These are phyloP conservation scores for Falco cherrug DNA, from an alignment of 2,797 vertebrate genomes.

Conservation along the genomic window DNA sequence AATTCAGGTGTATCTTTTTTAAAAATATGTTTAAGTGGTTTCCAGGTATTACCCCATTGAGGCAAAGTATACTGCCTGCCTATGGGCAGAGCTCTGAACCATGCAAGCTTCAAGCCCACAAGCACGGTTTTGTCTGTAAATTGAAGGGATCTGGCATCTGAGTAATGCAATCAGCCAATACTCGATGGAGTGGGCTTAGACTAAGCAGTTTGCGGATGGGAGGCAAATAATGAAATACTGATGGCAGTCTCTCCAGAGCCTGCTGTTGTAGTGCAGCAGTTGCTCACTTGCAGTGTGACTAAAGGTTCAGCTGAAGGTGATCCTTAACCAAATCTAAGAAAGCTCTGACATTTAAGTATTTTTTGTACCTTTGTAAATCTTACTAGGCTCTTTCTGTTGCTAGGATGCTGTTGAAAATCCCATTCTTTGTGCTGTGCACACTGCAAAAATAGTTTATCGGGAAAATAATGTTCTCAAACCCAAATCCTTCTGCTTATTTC, in stretches of 20 bases:
- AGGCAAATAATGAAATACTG: background rate
- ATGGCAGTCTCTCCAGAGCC: background rate
- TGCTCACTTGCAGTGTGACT: background rate
- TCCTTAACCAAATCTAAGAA: background rate
- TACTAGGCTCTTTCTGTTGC: background rate
- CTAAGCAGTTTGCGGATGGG: background rate
- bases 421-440: background rate
- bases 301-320: background rate
- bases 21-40: background rate
- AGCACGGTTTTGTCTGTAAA: background rate
- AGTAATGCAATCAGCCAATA: background rate
- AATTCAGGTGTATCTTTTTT: background rate
- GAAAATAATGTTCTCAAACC: background rate
- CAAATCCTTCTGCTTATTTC: constrained; percentile 9
- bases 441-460: background rate
- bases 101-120: background rate
- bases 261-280: background rate
- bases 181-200: background rate
- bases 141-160: background rate
- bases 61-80: background rate
- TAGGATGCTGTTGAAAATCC: background rate
- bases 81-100: background rate
- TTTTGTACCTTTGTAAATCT: constrained; percentile 4
- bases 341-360: background rate
- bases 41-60: background rate